Evolutionary conservation across 2,888 invertebrate species (phyloP), one percentile per base, ranked within the genome.

Genomic region (Ichneumoninae sp.): DNA sequence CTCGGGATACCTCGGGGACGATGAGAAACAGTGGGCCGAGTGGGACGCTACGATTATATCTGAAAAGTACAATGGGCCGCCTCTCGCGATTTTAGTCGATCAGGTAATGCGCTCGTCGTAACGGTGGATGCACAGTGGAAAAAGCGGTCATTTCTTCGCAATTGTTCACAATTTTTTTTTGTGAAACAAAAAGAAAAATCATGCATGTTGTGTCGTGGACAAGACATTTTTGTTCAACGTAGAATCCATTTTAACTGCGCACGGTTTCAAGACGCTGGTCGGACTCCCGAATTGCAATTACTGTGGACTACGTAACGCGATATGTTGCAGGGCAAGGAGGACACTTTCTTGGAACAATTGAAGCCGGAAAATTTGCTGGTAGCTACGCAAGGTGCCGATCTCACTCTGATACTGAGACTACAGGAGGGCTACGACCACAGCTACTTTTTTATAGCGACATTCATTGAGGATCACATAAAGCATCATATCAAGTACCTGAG

Each of bases 401-500:
- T 98, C 22, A 96, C 96, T 16, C 95, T 96, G 0, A 95, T 96
- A 75, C 94, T 96, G 19, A 96, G 97, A 88, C 94, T 96, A 91
- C 95, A 97, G 10, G 96, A 97, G 87, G 98, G 97, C 19, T 99
- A 99, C 92, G 98, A 99, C 93, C 99, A 99, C 94, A 97, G 98
- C 68, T 99, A 99, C 92, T 99, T 96, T 92, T 99, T 98, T 92
- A 97, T 99, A 87, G 95, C 98, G 0, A 96, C 98, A 0, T 99
- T 98, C 93, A 96, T 99, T 75, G 97, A 96, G 60, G 98, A 99
- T 92, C 99, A 99, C 92, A 96, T 99, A 83, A 96, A 95, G 80
- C 98, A 98, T 94, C 99, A 99, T 93, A 96, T 97, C 3, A 96
- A 97, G 91, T 95, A 96, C 92, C 95, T 98, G 22, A 96, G 95